A percentile compares a stretch with the other conserved stretches of the same genome.
Conservation (phyloP, 2,113 vertebrate species). For the Phalacrocorax brasilianus region DNA sequence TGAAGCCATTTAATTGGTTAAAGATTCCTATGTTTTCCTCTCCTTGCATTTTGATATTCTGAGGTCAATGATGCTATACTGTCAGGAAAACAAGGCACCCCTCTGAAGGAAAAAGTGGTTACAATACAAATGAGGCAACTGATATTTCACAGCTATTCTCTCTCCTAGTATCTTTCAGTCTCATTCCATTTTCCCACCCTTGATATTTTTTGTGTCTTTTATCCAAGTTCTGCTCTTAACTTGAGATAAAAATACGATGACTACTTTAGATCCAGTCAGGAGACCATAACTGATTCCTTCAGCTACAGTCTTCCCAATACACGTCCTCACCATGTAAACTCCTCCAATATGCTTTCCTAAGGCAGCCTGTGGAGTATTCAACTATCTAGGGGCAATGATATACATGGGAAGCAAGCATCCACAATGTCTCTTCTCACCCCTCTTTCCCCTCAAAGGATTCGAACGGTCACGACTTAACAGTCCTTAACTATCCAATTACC, state of each 20-base stretch:
- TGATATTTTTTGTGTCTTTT: background rate
- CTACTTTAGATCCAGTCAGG: background rate
- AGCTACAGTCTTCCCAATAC: background rate
- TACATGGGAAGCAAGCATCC: background rate
- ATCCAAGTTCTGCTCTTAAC: background rate
- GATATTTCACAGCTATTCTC: background rate
- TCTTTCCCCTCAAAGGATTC: background rate
- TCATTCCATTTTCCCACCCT: background rate
- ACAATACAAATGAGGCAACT: background rate
- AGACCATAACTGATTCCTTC: background rate
- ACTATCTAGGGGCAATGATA: fast-evolving
- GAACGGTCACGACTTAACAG: background rate
- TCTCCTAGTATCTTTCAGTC: background rate
- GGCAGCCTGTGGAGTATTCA: background rate
- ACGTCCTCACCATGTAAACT: background rate
- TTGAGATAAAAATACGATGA: background rate
- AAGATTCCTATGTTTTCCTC: background rate
- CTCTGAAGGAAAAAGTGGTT: background rate
- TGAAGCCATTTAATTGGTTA: background rate
- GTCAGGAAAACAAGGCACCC: background rate
- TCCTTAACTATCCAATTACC: background rate
- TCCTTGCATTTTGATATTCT: background rate
- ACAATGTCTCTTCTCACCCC: background rate
- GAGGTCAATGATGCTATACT: background rate
- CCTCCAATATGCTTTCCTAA: background rate